Evolutionary conservation across 2,113 vertebrate species (phyloP).

Genomic region (Ochotona princeps): DNA sequence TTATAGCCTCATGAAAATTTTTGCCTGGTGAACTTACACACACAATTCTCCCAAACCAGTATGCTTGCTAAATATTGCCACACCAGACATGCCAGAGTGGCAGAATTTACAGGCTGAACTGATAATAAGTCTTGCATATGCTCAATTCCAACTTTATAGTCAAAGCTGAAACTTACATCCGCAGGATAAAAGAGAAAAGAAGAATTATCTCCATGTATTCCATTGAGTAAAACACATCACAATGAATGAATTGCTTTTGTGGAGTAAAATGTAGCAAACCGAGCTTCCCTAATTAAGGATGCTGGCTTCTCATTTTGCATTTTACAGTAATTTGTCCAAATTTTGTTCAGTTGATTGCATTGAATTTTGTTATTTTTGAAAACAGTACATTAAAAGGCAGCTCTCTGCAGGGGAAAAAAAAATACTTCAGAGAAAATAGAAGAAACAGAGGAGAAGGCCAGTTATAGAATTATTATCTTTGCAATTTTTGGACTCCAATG

Average conservation of each 20-base stretch:
- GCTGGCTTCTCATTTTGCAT: constrained; percentile 66
- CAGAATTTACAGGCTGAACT: background rate
- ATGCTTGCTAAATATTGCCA: background rate
- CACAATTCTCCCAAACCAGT: background rate
- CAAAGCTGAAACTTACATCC: constrained; percentile 59
- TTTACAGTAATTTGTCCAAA: constrained; percentile 59
- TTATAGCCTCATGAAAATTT: background rate
- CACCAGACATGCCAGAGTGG: background rate
- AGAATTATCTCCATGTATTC: background rate
- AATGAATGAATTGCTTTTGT: constrained; percentile 57
- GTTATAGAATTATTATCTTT: constrained; percentile 43
- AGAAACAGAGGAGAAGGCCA: background rate
- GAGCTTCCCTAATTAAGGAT: constrained; percentile 45
- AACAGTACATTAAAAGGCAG: constrained; percentile 62
- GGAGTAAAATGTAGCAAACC: constrained; percentile 56
- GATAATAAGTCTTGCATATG: background rate
- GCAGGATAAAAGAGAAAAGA: constrained; percentile 61
- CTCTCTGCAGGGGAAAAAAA: constrained; percentile 54
- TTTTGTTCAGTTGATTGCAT: constrained; percentile 71
- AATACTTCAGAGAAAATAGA: background rate
- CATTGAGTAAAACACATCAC: background rate
- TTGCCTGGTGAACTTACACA: background rate
- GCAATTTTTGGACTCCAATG: background rate
- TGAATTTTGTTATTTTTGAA: constrained; percentile 58
- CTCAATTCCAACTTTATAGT: constrained; percentile 24